phyloP scores from a whole-genome alignment of 1,140 invertebrate species.

The Lordiphosa stackelbergi region DNA sequence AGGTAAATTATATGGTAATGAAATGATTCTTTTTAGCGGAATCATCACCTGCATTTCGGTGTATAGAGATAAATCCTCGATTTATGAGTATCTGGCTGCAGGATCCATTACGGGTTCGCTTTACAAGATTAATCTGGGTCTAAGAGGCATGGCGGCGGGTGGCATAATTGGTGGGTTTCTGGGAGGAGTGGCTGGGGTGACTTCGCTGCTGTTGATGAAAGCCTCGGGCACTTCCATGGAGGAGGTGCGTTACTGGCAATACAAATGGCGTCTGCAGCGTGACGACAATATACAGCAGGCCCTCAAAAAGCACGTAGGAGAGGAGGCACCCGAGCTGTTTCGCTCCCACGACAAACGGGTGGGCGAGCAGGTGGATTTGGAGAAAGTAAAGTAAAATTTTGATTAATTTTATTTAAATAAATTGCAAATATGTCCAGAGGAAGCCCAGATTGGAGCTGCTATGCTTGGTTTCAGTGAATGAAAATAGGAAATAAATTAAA shows the following conservation, averaged over 20 bases:
- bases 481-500: constrained; percentile 29
- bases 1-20: no score
- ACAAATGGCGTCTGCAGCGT: constrained; percentile 76
- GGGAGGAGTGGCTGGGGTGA: constrained; percentile 78
- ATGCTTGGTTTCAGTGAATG: constrained; percentile 55
- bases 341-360: constrained; percentile 53
- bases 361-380: constrained; percentile 48
- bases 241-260: constrained; percentile 79
- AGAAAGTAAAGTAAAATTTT: constrained; percentile 52
- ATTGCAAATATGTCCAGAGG: constrained; percentile 70
- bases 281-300: constrained; percentile 65
- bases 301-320: constrained; percentile 47
- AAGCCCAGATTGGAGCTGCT: constrained; percentile 63
- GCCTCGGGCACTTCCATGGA: constrained; percentile 79
- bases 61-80: constrained; percentile 82
- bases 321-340: constrained; percentile 43
- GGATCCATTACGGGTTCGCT: constrained; percentile 80
- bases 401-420: constrained; percentile 65
- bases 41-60: constrained; percentile 81
- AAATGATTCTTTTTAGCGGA: constrained; percentile 78
- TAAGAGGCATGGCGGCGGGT: constrained; percentile 83
- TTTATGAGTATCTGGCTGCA: constrained; percentile 82
- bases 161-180: constrained; percentile 78
- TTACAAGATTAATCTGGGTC: constrained; percentile 78
- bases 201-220: constrained; percentile 77